Percentiles rank a stretch among this genome's conserved stretches.
Evolutionary conservation across 2,113 vertebrate species (phyloP).

Genomic region (Tichodroma muraria): DNA sequence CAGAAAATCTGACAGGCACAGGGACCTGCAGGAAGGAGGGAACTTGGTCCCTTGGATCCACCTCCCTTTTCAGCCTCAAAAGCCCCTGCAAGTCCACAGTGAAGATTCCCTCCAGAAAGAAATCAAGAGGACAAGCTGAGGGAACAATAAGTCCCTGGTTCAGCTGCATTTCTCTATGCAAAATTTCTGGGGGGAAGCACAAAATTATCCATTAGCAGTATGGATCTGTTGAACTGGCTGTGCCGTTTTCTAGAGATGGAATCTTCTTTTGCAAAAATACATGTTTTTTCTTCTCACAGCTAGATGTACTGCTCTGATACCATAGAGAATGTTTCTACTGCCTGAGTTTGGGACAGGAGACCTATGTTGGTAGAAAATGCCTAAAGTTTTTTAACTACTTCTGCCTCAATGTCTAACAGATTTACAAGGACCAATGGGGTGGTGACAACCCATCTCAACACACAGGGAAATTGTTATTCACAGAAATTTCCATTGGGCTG

Average conservation of each 20-base stretch:
- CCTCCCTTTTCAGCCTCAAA: neutral
- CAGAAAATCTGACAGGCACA: neutral
- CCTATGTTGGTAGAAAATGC: neutral
- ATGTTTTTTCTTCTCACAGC: neutral
- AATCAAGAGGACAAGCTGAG: neutral
- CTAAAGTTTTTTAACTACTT: neutral
- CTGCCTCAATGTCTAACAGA: neutral
- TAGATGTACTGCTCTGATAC: neutral
- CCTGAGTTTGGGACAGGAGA: neutral
- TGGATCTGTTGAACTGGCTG: neutral
- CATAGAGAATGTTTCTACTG: neutral
- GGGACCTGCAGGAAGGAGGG: neutral
- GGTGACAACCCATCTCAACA: neutral
- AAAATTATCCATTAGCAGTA: neutral
- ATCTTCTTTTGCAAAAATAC: neutral
- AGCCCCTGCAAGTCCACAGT: neutral
- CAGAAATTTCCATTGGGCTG: neutral
- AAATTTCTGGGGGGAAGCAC: neutral
- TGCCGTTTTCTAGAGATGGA: neutral
- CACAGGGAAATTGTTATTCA: neutral
- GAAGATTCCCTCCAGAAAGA: neutral
- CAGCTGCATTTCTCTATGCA: neutral
- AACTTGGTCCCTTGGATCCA: neutral
- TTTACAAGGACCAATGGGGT: neutral
- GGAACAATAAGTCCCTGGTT: neutral